Conservation (phyloP, 2,113 vertebrate genomes). For the Corythaixoides concolor region DNA sequence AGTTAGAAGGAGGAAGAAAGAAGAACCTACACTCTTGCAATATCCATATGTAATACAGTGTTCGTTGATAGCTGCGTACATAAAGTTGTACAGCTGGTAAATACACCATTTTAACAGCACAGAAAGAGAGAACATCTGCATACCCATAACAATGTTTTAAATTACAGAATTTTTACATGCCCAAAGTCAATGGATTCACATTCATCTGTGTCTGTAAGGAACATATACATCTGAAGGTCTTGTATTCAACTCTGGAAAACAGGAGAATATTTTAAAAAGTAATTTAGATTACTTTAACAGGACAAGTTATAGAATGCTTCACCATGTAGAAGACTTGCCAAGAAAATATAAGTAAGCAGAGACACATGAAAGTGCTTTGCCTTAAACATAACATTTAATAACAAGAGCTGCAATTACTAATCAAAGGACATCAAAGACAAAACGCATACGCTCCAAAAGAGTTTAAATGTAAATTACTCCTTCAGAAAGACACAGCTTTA, state of each 20-base stretch:
- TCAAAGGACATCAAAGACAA: slow-evolving; percentile 22
- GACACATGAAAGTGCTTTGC: not conserved
- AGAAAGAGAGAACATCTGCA: not conserved
- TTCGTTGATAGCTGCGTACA: not conserved
- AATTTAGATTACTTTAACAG: not conserved
- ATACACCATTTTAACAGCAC: not conserved
- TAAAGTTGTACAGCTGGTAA: not conserved
- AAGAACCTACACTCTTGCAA: not conserved
- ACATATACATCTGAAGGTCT: not conserved
- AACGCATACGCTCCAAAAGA: not conserved
- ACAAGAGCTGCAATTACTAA: slow-evolving; percentile 5
- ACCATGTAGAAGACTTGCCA: not conserved
- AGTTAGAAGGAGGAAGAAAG: not conserved
- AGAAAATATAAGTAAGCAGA: not conserved
- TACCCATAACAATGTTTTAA: rapidly evolving
- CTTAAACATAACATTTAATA: not conserved
- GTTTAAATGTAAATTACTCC: slow-evolving; percentile 1
- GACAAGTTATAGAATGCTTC: not conserved
- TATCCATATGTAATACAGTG: not conserved
- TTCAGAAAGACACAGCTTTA: not conserved
- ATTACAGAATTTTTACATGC: not conserved
- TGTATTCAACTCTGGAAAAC: not conserved
- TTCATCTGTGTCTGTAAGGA: not conserved
- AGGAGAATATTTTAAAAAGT: not conserved
- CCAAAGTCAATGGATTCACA: not conserved